Evolutionary conservation across 2,113 vertebrate species (phyloP), one percentile per base, ranked within the genome.

Genomic region (Archocentrus centrarchus): DNA sequence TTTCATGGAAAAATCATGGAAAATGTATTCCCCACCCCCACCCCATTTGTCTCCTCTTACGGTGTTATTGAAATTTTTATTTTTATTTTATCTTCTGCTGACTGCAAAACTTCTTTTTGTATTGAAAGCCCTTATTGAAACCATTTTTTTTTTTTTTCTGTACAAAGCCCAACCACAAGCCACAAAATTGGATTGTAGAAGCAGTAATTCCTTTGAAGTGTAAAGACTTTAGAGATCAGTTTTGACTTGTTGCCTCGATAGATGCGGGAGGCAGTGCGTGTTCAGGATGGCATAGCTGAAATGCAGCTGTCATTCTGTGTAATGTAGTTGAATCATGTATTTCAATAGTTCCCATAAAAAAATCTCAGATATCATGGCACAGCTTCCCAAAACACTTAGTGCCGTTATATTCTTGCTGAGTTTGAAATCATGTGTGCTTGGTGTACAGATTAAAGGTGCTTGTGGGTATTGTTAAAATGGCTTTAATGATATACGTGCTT

Each of bases 11-110:
- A 6, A 35, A 35, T 90, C 80, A 75, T 60, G 35, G 30, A 59
- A 80, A 88, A 88, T 61, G 15, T 44, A 79, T 82, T 81, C 60
- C 39, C 50, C 57, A 7, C 30, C 7, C 62, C 60, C 22, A 68
- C 41, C 41, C 64, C 59, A 82, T 89, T 89, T 86, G 58, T 90
- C 62, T 80, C 61, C 80, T 75, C 70, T 70, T 47, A 66, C 27
- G 73, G 60, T 27, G 55, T 82, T 82, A 85, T 86, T 83, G 57
- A 83, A 79, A 81, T 84, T 78, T 79, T 47, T 24, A 14, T 77
- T 88, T 91, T 83, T 75, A 81, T 81, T 87, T 18, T 80, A 77
- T 90, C 68, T 84, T 90, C 68, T 85, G 91, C 70, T 81, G 61
- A 79, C 81, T 73, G 22, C 77, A 66, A 85, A 88, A 63, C 32